These are phyloP conservation scores for Pentalonia nigronervosa DNA, from an alignment of 1,140 invertebrate species.

Conservation along the genomic window DNA sequence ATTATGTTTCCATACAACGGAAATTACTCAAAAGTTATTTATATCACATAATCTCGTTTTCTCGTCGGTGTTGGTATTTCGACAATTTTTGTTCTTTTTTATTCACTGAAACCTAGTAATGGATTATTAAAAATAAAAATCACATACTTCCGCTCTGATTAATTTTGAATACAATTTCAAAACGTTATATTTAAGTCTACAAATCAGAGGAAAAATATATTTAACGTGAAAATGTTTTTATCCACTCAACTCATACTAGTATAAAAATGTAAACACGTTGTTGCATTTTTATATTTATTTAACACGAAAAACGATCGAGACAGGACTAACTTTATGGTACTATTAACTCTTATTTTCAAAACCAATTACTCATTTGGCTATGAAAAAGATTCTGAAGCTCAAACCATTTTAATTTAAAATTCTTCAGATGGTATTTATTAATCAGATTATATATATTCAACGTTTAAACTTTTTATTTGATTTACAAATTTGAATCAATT, in stretches of 20 bases:
- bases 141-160: background rate
- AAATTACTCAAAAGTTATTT: background rate
- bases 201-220: background rate
- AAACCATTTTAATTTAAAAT: background rate
- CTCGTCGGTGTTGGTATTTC: background rate
- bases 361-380: background rate
- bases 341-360: background rate
- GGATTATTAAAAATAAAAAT: background rate
- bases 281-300: background rate
- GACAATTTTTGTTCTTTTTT: background rate
- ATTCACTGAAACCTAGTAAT: background rate
- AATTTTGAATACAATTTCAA: background rate
- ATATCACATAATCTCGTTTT: background rate
- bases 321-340: background rate
- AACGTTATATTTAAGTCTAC: background rate
- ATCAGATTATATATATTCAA: background rate
- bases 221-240: background rate
- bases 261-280: background rate
- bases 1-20: background rate
- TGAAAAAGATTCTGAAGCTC: background rate
- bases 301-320: background rate
- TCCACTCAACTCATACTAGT: background rate
- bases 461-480: background rate
- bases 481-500: background rate
- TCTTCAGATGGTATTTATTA: background rate